These are phyloP conservation scores for Oreochromis aureus DNA, from an alignment of 2,113 vertebrate species.

Conservation along the genomic window DNA sequence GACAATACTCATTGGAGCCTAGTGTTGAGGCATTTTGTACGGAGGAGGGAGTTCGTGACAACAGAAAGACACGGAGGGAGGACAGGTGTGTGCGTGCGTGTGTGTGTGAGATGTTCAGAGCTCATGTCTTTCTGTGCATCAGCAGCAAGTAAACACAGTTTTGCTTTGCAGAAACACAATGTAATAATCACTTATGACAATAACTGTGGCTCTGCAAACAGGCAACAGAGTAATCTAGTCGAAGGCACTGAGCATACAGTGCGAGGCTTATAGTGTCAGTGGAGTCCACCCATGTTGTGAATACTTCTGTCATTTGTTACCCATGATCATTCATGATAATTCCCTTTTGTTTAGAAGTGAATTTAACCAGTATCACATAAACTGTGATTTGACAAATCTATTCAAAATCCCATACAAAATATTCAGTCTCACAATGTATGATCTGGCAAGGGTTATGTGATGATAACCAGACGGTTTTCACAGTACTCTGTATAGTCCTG, in stretches of 20 bases:
- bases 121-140: not conserved
- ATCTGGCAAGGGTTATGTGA: not conserved
- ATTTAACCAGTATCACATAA: not conserved
- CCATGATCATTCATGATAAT: not conserved
- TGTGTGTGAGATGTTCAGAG: not conserved
- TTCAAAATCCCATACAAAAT: not conserved
- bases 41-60: not conserved
- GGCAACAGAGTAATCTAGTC: not conserved
- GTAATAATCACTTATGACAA: constrained; percentile 14
- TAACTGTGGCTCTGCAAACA: constrained; percentile 23
- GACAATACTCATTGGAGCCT: not conserved
- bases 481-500: not conserved
- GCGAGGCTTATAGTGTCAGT: not conserved
- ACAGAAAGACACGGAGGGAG: not conserved
- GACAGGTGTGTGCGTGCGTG: not conserved
- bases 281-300: not conserved
- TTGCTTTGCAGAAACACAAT: not conserved
- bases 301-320: not conserved
- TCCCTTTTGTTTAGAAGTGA: not conserved
- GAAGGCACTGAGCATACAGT: not conserved
- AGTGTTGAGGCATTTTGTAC: not conserved
- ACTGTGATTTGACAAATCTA: not conserved
- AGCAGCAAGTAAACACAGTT: not conserved
- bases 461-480: not conserved
- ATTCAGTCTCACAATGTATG: not conserved